phyloP scores from a whole-genome alignment of 2,888 invertebrate species.

The Oxycera nigricornis region DNA sequence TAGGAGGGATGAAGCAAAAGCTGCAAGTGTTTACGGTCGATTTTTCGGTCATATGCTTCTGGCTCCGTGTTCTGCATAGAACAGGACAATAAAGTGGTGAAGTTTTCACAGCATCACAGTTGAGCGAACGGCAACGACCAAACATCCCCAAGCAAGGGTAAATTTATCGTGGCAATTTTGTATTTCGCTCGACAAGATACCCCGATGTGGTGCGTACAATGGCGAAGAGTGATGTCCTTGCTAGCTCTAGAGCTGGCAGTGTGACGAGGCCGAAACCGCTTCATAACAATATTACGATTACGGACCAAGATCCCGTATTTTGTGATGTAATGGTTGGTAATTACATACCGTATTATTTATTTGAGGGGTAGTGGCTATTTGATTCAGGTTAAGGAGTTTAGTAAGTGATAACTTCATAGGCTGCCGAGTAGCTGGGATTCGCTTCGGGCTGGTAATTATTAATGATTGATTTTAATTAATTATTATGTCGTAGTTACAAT shows the following conservation, averaged over 20 bases:
- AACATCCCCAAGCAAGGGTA: background rate
- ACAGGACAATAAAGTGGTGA: constrained; percentile 17
- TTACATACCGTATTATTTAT: constrained; percentile 36
- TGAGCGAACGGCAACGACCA: background rate
- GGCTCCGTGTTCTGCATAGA: background rate
- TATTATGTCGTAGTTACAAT: constrained; percentile 26
- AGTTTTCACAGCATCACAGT: background rate
- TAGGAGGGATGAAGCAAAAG: background rate
- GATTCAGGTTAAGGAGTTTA: constrained; percentile 23
- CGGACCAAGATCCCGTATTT: constrained; percentile 13
- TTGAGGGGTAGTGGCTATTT: constrained; percentile 22
- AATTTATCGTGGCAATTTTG: constrained; percentile 32
- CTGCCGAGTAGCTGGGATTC: background rate
- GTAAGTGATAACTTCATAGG: constrained; percentile 32
- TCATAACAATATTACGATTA: constrained; percentile 15
- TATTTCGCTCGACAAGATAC: background rate
- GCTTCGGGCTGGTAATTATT: constrained; percentile 22
- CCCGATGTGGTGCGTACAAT: background rate
- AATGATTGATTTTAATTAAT: constrained; percentile 37
- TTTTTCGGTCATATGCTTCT: constrained; percentile 18
- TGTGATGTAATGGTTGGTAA: constrained; percentile 38
- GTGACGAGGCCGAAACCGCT: constrained; percentile 26
- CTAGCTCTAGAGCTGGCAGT: background rate
- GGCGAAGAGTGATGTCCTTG: background rate
- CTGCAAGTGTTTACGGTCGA: constrained; percentile 22